Evolutionary conservation across 2,888 invertebrate species (phyloP).

Genomic region (Leptodirus hochenwartii): DNA sequence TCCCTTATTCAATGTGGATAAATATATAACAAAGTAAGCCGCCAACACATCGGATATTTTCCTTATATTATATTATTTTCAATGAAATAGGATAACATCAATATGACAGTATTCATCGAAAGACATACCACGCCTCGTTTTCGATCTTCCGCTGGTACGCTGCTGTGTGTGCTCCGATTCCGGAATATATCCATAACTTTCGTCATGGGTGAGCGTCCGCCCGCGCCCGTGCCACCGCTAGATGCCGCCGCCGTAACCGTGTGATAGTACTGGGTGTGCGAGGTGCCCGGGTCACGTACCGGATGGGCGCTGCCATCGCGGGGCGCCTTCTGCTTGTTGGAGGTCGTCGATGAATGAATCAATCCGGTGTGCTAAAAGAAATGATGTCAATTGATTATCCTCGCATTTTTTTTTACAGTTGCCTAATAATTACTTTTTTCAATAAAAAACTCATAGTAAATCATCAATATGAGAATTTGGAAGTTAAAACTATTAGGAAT

Average conservation of each 20-base stretch:
- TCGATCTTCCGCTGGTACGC: slow-evolving; percentile 48
- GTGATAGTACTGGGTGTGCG: slow-evolving; percentile 45
- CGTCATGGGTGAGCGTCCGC: slow-evolving; percentile 54
- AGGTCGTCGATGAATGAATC: slow-evolving; percentile 27
- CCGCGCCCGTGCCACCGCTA: slow-evolving; percentile 16
- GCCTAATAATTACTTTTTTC: too few relatives aligned
- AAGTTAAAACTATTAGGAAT: too few relatives aligned
- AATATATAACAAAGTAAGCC: too few relatives aligned
- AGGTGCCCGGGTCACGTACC: slow-evolving; percentile 35
- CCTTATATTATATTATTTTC: too few relatives aligned
- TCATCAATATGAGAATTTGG: neutral
- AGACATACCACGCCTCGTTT: too few relatives aligned
- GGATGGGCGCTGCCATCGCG: slow-evolving; percentile 55
- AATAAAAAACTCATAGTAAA: slow-evolving; percentile 3
- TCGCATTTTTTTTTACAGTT: neutral
- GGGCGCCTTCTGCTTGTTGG: slow-evolving; percentile 26
- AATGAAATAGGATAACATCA: too few relatives aligned
- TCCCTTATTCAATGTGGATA: too few relatives aligned
- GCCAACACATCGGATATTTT: too few relatives aligned
- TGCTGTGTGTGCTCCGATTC: slow-evolving; percentile 51
- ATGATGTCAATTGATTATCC: slow-evolving; percentile 10
- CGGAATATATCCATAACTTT: slow-evolving; percentile 87
- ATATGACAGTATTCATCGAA: too few relatives aligned
- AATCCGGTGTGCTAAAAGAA: slow-evolving; percentile 30
- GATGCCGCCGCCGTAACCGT: slow-evolving; percentile 49